Conservation (phyloP, 1,140 invertebrate genomes). For the Drosophila ogumai region DNA sequence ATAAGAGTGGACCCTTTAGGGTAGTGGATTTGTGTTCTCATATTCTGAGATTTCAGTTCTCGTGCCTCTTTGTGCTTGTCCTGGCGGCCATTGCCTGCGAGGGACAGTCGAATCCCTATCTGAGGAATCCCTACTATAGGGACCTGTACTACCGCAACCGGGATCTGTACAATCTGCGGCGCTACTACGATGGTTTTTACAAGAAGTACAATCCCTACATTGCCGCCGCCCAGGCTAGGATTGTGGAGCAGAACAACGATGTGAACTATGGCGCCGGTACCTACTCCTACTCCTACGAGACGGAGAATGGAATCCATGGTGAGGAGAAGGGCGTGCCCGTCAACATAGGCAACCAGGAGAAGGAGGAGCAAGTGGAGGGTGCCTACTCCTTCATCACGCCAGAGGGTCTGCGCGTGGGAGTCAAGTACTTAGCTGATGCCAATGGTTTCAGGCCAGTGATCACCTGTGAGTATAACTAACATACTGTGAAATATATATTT, state of each 20-base stretch:
- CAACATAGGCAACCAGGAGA: constrained; percentile 73
- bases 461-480: constrained; percentile 62
- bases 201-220: constrained; percentile 78
- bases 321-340: constrained; percentile 86
- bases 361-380: constrained; percentile 71
- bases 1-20: background rate
- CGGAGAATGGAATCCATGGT: constrained; percentile 87
- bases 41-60: constrained; percentile 30
- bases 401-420: constrained; percentile 73
- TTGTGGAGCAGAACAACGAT: constrained; percentile 57
- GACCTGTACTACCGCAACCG: constrained; percentile 76
- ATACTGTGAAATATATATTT: background rate
- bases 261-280: constrained; percentile 54
- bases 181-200: constrained; percentile 75
- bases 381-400: constrained; percentile 76
- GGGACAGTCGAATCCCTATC: constrained; percentile 65
- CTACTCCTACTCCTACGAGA: constrained; percentile 84
- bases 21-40: constrained; percentile 20
- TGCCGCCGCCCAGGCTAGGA: constrained; percentile 59
- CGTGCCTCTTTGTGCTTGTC: constrained; percentile 49
- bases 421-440: constrained; percentile 77
- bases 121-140: constrained; percentile 61
- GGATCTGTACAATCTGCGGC: constrained; percentile 71
- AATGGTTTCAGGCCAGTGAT: constrained; percentile 76
- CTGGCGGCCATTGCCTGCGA: constrained; percentile 48